These are phyloP conservation scores for Rhinopithecus roxellana DNA, from an alignment of 2,113 vertebrate genomes.

Conservation along the genomic window DNA sequence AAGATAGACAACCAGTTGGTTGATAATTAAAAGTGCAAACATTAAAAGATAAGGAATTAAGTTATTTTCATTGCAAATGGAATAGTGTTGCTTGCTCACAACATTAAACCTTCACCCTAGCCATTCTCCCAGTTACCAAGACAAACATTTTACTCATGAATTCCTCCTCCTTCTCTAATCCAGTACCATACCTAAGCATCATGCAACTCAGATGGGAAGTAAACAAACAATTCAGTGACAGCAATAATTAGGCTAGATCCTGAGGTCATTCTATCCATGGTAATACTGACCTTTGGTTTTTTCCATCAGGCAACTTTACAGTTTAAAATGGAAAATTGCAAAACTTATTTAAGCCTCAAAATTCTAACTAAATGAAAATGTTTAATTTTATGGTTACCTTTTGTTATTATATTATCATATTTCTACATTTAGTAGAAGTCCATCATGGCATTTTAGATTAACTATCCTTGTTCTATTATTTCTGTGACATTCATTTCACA, in stretches of 20 bases:
- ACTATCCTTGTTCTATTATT: not conserved
- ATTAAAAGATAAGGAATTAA: not conserved
- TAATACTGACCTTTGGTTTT: not conserved
- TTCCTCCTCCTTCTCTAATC: not conserved
- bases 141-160: not conserved
- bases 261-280: not conserved
- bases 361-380: not conserved
- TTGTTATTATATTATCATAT: not conserved
- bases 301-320: not conserved
- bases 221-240: not conserved
- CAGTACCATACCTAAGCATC: not conserved
- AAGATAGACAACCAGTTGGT: not conserved
- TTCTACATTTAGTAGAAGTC: not conserved
- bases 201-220: not conserved
- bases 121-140: not conserved
- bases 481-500: not conserved
- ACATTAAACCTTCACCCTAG: not conserved
- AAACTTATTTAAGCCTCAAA: not conserved
- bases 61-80: not conserved
- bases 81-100: not conserved
- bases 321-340: constrained; percentile 23
- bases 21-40: not conserved
- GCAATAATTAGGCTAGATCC: not conserved
- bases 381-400: not conserved
- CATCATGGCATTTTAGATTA: not conserved